A percentile compares a stretch with the other conserved stretches of the same genome.
Conservation (phyloP, 2,797 vertebrate genomes). For the Setipinna tenuifilis region DNA sequence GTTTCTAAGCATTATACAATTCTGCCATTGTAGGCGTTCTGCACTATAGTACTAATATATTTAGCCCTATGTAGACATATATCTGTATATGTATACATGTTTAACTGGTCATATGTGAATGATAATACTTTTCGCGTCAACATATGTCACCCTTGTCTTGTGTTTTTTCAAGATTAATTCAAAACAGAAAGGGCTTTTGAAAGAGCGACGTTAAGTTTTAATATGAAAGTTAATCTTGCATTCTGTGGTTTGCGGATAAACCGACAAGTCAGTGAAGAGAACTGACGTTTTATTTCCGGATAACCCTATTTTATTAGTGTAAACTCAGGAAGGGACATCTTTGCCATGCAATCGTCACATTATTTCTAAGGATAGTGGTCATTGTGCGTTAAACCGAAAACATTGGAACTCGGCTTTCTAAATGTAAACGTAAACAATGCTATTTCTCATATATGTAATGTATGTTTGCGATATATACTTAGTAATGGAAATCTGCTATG, state of each 20-base stretch:
- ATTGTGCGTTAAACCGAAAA: not conserved
- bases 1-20: not conserved
- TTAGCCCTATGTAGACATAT: no score
- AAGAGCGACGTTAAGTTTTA: not conserved
- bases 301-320: not conserved
- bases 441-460: not conserved
- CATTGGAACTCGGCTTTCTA: no score
- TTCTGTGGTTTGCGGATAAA: not conserved
- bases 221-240: not conserved
- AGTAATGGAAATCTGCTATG: not conserved
- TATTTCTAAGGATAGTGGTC: not conserved
- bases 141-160: not conserved
- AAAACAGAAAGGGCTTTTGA: not conserved
- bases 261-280: not conserved
- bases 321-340: not conserved
- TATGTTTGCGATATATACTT: not conserved
- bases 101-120: not conserved
- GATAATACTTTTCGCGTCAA: not conserved
- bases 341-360: not conserved
- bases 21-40: not conserved
- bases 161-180: not conserved
- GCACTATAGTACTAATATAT: not conserved
- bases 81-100: not conserved
- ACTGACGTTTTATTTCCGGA: not conserved
- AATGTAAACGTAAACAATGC: no score